Evolutionary conservation across 2,113 vertebrate genomes (phyloP), one percentile per base, ranked within the genome.

Genomic region (Rallus limicola): DNA sequence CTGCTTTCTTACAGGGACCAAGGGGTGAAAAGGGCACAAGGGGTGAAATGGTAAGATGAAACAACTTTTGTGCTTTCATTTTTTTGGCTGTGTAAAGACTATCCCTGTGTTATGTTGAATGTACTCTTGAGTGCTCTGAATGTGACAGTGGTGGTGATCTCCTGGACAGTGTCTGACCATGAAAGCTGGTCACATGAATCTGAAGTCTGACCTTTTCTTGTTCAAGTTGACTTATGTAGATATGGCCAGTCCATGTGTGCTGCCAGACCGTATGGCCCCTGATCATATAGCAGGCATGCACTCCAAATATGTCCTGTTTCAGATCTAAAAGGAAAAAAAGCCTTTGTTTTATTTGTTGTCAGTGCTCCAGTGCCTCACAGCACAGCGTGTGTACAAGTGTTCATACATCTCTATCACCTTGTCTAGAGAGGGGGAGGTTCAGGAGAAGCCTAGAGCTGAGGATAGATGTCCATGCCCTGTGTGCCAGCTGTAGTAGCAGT

Each of bases 31-130:
- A 98, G 95, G 99, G 99, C 97, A 97, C 90, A 86, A 93, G 95
- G 83, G 99, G 99, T 70, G 99, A 99, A 99, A 99, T 99, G 98
- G 99, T 99, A 98, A 99, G 98, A 96, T 90, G 90, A 93, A 91
- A 93, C 64, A 44, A 34, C 31, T 68, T 92, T 10, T 14, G 20
- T 90, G 67, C n/a, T 95, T 91, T 87, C 52, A 11, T 71, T 38
- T 69, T 82, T 86, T 82, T 8, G 16, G 31, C 74, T 48, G 23
- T 88, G 67, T 69, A 25, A 78, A 83, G 76, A 34, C 40, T 75
- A 33, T 70, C 86, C 5, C 34, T 71, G 18, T 56, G n/a, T 65
- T 69, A 59, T 0, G 0, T 23, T 58, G 65, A 69, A 50, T 13
- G 16, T n/a, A 12, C 33, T 80, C 36, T 3, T 31, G 36, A 1